These are phyloP conservation scores for Ptilonorhynchus violaceus DNA, from an alignment of 2,113 vertebrate species.

Conservation along the genomic window DNA sequence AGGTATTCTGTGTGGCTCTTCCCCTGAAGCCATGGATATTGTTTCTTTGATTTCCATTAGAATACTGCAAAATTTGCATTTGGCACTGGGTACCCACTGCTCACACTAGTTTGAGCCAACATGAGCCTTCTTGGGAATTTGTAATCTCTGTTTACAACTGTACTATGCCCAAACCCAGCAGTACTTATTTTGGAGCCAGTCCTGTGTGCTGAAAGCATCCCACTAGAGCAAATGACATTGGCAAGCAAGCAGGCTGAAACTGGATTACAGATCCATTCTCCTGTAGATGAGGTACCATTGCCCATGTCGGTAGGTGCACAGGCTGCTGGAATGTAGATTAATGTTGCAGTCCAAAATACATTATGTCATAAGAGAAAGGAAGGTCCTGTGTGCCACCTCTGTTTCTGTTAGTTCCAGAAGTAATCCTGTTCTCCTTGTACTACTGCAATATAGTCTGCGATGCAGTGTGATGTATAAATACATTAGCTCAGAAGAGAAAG, in stretches of 20 bases:
- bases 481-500: neutral
- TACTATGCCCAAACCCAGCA: neutral
- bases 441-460: neutral
- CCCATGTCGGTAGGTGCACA: neutral
- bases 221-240: neutral
- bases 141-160: neutral
- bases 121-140: neutral
- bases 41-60: conserved; percentile 40
- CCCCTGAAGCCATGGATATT: neutral
- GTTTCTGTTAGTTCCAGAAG: neutral
- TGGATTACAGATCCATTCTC: neutral
- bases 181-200: neutral
- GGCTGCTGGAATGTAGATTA: neutral
- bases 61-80: conserved; percentile 4
- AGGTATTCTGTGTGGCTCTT: conserved; percentile 7
- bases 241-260: neutral
- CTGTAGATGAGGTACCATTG: neutral
- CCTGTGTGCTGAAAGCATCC: neutral
- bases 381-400: neutral
- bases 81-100: neutral
- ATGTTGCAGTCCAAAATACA: neutral
- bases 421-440: neutral
- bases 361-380: neutral
- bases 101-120: neutral
- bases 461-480: neutral